Evolutionary conservation across 2,113 vertebrate genomes (phyloP).

Genomic region (Craseonycteris thonglongyai): DNA sequence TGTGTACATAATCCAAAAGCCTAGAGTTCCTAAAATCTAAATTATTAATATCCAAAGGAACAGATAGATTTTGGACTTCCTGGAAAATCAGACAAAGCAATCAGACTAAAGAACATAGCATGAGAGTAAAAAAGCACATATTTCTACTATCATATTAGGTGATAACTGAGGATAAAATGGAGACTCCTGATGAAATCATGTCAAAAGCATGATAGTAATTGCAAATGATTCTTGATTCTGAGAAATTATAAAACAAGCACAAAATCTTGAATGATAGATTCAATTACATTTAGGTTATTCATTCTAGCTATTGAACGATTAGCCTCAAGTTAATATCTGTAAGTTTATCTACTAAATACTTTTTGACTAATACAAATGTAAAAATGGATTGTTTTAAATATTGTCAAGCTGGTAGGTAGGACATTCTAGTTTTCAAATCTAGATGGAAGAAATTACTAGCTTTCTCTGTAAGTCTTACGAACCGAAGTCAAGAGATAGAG

Average conservation of each 20-base stretch:
- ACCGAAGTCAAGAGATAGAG: neutral
- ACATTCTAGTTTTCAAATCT: neutral
- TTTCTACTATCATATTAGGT: slow-evolving; percentile 19
- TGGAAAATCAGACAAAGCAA: neutral
- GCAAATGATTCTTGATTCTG: slow-evolving; percentile 26
- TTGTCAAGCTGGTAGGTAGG: neutral
- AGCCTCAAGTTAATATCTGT: neutral
- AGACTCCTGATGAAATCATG: neutral
- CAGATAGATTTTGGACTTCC: neutral
- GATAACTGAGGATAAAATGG: neutral
- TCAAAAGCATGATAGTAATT: slow-evolving; percentile 28
- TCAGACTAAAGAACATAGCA: neutral
- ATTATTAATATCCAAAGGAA: slow-evolving; percentile 3
- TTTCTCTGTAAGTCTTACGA: neutral
- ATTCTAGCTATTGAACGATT: neutral
- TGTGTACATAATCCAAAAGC: neutral
- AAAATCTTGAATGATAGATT: neutral
- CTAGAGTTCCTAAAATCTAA: neutral
- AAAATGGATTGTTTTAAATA: neutral
- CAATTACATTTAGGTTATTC: neutral
- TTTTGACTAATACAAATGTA: neutral
- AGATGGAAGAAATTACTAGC: neutral
- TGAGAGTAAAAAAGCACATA: neutral
- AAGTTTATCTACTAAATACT: neutral
- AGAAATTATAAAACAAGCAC: neutral